Conservation (phyloP, 2,797 vertebrate species). For the Malurus splendens region DNA sequence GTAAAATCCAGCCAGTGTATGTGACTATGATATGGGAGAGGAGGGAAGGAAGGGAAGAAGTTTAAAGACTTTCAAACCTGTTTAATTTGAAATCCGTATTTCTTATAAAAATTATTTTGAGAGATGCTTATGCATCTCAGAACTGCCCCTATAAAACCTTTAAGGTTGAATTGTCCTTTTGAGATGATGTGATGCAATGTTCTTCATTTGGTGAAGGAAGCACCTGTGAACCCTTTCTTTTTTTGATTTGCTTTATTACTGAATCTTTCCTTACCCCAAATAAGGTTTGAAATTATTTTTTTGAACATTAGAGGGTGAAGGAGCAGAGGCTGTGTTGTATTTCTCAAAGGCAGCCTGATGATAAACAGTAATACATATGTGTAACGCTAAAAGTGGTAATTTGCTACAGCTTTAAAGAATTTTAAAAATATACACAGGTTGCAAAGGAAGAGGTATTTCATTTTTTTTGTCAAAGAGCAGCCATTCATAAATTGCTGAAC, state of each 20-base stretch:
- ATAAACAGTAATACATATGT: not conserved
- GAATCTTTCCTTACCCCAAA: not conserved
- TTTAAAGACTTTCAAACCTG: not conserved
- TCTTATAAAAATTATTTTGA: not conserved
- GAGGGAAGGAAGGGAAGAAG: not conserved
- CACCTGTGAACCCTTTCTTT: not conserved
- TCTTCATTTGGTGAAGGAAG: not conserved
- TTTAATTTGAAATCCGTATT: not conserved
- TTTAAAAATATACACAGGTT: not conserved
- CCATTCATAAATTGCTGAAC: conserved; percentile 42
- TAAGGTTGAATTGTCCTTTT: not conserved
- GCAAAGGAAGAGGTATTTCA: not conserved
- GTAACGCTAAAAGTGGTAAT: not conserved
- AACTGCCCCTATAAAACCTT: not conserved
- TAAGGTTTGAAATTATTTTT: not conserved
- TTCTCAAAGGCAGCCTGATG: not conserved
- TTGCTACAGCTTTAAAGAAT: not conserved
- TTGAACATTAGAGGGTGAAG: not conserved
- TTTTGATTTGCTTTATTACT: not conserved
- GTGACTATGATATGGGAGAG: not conserved
- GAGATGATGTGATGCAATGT: not conserved
- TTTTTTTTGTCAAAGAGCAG: conserved; percentile 8
- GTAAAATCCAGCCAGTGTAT: not conserved
- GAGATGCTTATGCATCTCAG: not conserved
- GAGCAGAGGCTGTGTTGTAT: not conserved